These are phyloP conservation scores for Sminthopsis crassicaudata DNA, from an alignment of 2,113 vertebrate genomes.

Conservation along the genomic window DNA sequence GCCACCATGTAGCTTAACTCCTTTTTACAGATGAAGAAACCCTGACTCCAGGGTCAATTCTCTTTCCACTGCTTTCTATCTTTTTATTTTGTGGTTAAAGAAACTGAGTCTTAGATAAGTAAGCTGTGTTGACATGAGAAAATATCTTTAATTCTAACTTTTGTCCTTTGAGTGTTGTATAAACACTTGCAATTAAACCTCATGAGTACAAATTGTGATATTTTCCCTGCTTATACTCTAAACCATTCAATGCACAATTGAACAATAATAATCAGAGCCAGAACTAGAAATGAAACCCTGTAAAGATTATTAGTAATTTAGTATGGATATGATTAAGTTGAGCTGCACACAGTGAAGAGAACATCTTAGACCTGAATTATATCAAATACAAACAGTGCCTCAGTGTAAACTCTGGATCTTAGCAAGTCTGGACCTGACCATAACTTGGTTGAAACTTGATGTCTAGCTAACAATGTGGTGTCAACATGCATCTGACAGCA, in stretches of 20 bases:
- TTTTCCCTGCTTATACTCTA: not conserved
- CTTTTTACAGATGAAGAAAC: slow-evolving; percentile 41
- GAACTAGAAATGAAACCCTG: not conserved
- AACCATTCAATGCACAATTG: not conserved
- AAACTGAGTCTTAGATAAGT: not conserved
- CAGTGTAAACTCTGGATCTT: not conserved
- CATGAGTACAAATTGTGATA: not conserved
- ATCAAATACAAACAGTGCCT: not conserved
- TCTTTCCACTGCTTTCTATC: not conserved
- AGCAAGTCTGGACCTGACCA: not conserved
- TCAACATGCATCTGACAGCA: not conserved
- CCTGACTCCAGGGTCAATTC: slow-evolving; percentile 36
- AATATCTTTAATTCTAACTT: not conserved
- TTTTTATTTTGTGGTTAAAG: not conserved
- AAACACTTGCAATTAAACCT: not conserved
- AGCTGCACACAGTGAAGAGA: not conserved
- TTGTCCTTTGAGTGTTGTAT: not conserved
- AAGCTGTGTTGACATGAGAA: not conserved
- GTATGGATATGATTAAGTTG: not conserved
- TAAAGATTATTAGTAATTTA: not conserved
- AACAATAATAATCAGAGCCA: not conserved
- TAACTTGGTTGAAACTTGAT: not conserved
- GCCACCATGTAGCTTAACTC: not conserved
- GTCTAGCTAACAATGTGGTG: not conserved
- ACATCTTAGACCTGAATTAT: not conserved